Base-by-base conservation (phyloP, 2,113 vertebrate species). In the Dasyprocta punctata region DNA sequence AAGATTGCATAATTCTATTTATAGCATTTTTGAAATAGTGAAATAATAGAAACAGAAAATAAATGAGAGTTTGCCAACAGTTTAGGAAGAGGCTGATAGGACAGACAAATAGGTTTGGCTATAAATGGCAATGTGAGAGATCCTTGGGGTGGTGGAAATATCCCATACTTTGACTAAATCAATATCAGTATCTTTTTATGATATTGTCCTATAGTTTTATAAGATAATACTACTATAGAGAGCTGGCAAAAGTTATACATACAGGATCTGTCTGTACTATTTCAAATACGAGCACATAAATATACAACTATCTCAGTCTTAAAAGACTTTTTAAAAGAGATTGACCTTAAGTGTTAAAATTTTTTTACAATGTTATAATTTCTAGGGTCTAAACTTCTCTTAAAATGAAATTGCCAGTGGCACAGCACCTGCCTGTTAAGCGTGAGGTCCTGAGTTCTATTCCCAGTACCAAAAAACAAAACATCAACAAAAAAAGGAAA, bases 1-100 rank as follows among this genome's bases (percentile, higher is more conserved):
- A 86, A 90, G 36, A 63, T 47, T 38, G 1, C 19, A 38, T 95
- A 80, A 94, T 89, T 75, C 20, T 77, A 69, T 36, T 78, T 67
- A 61, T 80, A 89, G 81, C 52, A 96, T 47, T 75, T 67, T 69
- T 94, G 49, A 90, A 86, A 82, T 56, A 49, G 65, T 38, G 20
- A 94, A 92, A 75, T 44, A 94, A 92, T 2, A 89, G 60, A 84
- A 92, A 65, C 24, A 20, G 47, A 83, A 5, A 82, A 54, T 6
- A 77, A 80, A 60, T 65, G 73, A 69, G 44, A 28, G 44, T 33
- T 54, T 93, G 49, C 52, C n/a, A 9, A 19, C 1, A 28, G 77
- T 63, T 47, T 30, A 78, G 52, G 24, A 92, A 60, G 41, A 71
- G 16, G 24, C 61, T 30, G 9, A 33, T 44, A 17, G 78, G 26